Evolutionary conservation across 2,888 invertebrate species (phyloP), one percentile per base, ranked within the genome.

Genomic region (Alloplasta piceator): DNA sequence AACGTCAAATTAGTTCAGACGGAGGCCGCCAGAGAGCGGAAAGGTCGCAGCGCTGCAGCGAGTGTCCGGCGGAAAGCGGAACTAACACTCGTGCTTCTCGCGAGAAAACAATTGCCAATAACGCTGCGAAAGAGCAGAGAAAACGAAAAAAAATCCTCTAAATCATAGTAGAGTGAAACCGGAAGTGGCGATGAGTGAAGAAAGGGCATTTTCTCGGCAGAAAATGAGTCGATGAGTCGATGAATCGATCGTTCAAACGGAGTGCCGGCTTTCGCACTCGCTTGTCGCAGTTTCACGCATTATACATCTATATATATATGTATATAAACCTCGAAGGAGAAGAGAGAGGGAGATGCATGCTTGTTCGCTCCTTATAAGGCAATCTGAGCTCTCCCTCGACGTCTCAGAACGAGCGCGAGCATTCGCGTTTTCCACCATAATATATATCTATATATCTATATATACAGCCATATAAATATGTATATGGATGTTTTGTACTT

Each of bases 291-390:
- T 81, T 64, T 48, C 43, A 39, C 70, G 58, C 63, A 60, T 26
- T 26, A n/a, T 48, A 55, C 39, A 16, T 63, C 70, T 72, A 48
- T 12, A 12, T 12, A 50, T n/a, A 41, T 26, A 61, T 56, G 38
- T 78, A 76, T 73, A 73, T 76, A 12, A 68, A 16, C 50, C 43
- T 9, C 4, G 46, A 1, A 46, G 46, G n/a, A n/a, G 86, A 85
- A 87, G 86, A 87, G 86, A 84, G 88, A 90, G 85, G 85, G 89
- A 90, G 90, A 90, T 90, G 89, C 89, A 86, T 90, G 89, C 89
- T 90, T 90, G 89, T 88, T 87, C 90, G 91, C 90, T 88, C 91
- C 91, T 90, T 91, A 90, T 91, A 90, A 88, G 91, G 91, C 82
- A 88, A 91, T 91, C 90, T 86, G 86, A 85, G 88, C 87, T 78